Evolutionary conservation across 2,797 vertebrate genomes (phyloP).

Genomic region (Eulemur mongoz): DNA sequence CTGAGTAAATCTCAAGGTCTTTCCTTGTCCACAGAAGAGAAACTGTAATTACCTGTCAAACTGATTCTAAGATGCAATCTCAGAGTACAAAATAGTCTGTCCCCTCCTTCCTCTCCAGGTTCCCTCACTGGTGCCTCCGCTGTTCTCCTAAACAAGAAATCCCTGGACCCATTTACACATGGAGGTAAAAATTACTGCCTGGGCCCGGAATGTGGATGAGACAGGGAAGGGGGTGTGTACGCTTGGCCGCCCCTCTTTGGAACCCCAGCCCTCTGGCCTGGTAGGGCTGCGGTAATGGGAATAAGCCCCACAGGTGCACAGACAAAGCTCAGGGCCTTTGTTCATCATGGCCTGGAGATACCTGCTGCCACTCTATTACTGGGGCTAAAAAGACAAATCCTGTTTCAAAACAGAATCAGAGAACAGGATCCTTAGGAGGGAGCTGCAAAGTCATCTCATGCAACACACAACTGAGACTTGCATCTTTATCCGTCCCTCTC

Average conservation of each 20-base stretch:
- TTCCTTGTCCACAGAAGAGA: neutral
- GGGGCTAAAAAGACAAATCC: slow-evolving; percentile 27
- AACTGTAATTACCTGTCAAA: neutral
- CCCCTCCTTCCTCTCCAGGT: neutral
- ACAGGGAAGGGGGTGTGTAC: neutral
- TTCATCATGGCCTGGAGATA: neutral
- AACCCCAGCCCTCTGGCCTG: slow-evolving; percentile 29
- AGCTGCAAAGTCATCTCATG: neutral
- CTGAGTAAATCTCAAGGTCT: neutral
- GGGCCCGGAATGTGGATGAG: neutral
- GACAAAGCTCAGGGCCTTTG: slow-evolving; percentile 61
- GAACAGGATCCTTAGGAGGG: neutral
- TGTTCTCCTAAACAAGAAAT: neutral
- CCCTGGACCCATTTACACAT: neutral
- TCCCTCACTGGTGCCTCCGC: neutral
- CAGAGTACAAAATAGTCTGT: neutral
- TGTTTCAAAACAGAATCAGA: slow-evolving; percentile 56
- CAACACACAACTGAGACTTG: neutral
- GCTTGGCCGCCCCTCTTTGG: slow-evolving; percentile 7
- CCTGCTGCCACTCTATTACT: neutral
- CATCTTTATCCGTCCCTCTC: neutral
- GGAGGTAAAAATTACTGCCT: slow-evolving; percentile 50
- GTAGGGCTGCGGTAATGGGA: slow-evolving; percentile 29
- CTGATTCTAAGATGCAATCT: neutral
- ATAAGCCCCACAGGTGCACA: slow-evolving; percentile 56